Base-by-base conservation (phyloP, 2,888 invertebrate genomes). In the Idaea biselata region DNA sequence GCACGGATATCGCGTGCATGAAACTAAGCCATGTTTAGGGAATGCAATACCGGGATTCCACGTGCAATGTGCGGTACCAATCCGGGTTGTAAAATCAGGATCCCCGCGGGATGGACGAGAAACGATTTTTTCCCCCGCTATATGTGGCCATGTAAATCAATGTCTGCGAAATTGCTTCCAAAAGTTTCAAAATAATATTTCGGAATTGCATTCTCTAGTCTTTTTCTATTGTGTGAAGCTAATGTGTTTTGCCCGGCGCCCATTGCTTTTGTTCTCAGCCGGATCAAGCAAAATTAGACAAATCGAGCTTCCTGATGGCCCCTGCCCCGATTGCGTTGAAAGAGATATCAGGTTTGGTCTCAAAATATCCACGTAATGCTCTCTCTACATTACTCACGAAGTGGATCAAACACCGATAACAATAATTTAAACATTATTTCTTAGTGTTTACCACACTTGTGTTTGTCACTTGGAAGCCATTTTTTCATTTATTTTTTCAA, bases 241-340 rank as follows among this genome's bases (percentile, higher is more conserved):
- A 56, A 60, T 64, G 57, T 81, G 70, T 82, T 80, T 82, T 80
- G 91, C 90, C 87, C 81, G 78, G 90, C 89, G 89, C 82, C 84
- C 75, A 79, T 89, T 84, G 78, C 79, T 84, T 87, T 82, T 91
- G 89, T 90, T 89, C 88, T 79, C 90, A 91, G 91, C 83, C 74
- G 85, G 83, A 73, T 82, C 88, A 74, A 78, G 79, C 80, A 89
- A 89, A 82, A 58, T 73, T 69, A 76, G 81, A 77, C 89, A 84
- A 75, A 60, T 68, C 59, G 87, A 82, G 57, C 74, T 73, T 65
- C 58, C 62, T 69, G 80, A 78, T 68, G 73, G 83, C 68, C 65
- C 70, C 70, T 90, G 89, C 78, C 82, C 84, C 71, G 72, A 71
- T 73, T 90, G 90, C 82, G 63, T 80, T 59, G 84, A 87, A 73